Evolutionary conservation across 2,113 vertebrate genomes (phyloP).

Genomic region (Pyrgilauda ruficollis): DNA sequence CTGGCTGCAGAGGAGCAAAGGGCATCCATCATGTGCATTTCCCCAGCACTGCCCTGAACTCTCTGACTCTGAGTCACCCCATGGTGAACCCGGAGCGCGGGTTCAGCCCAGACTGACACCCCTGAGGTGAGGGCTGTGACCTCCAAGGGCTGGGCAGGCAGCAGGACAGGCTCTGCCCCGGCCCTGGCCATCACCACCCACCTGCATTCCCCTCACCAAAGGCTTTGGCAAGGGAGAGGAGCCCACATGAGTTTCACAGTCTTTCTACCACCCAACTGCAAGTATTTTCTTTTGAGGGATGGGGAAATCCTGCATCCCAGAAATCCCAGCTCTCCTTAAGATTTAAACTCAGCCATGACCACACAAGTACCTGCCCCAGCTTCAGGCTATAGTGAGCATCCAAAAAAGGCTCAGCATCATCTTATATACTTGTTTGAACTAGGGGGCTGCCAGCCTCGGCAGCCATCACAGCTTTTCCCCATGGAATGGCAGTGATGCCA

Average conservation of each 20-base stretch:
- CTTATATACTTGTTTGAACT: background rate
- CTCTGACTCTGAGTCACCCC: background rate
- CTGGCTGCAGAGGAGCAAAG: background rate
- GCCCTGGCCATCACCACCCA: background rate
- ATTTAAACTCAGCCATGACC: accelerated
- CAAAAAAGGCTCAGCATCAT: background rate
- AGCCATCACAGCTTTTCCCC: background rate
- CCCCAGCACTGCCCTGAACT: background rate
- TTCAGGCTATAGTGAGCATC: accelerated
- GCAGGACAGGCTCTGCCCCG: background rate
- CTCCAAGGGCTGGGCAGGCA: accelerated
- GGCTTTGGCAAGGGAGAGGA: background rate
- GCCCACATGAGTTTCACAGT: background rate
- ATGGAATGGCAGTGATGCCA: background rate
- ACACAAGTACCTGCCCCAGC: accelerated
- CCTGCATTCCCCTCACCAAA: background rate
- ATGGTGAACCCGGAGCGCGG: accelerated
- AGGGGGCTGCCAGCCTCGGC: background rate
- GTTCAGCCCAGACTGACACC: background rate
- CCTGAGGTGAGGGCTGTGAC: background rate
- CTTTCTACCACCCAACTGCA: accelerated
- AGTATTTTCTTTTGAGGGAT: background rate
- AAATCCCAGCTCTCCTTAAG: background rate
- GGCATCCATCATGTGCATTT: accelerated
- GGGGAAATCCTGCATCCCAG: background rate